Evolutionary conservation across 2,797 vertebrate species (phyloP), one percentile per base, ranked within the genome.

Genomic region (Loriculus beryllinus): DNA sequence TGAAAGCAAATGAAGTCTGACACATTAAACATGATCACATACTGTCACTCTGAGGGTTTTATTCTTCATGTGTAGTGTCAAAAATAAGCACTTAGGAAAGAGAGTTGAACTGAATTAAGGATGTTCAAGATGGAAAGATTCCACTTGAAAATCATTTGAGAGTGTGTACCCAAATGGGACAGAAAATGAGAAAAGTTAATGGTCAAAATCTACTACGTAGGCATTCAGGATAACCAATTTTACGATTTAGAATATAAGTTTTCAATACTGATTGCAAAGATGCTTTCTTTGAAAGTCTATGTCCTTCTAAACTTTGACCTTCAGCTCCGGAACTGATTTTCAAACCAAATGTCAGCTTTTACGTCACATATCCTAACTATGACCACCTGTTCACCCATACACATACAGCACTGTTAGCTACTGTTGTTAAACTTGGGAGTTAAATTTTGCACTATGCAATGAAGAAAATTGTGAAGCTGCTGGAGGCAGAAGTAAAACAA

Each of bases 11-110:
- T 95, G 94, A 95, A 88, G 72, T 94, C 90, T 96, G 90, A 90
- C 94, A 95, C 90, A 94, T 80, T 95, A 96, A 96, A 97, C 91
- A 92, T 82, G 94, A 96, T 96, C 95, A 96, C 81, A 95, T 92
- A 97, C 93, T 96, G 94, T 96, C 95, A 96, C 75, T 95, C 78
- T 76, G 81, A 91, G 84, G 69, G 51, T 92, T 97, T 97, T 95
- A 95, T 93, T 96, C 92, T 92, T 96, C 85, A 71, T 52, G 49
- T 69, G 48, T 12, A 81, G 89, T 92, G 93, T 93, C 92, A 96
- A 96, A 97, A 96, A 96, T 87, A 93, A 94, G 81, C 67, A 90
- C 77, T 83, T 75, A 82, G 51, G 82, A 94, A 89, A 74, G 57
- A 70, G 60, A 89, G 28, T 82, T 89, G 39, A 93, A 91, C 84